Percentiles rank a stretch among this genome's conserved stretches.
phyloP scores from a whole-genome alignment of 2,797 vertebrate genomes.

The Acridotheres tristis region DNA sequence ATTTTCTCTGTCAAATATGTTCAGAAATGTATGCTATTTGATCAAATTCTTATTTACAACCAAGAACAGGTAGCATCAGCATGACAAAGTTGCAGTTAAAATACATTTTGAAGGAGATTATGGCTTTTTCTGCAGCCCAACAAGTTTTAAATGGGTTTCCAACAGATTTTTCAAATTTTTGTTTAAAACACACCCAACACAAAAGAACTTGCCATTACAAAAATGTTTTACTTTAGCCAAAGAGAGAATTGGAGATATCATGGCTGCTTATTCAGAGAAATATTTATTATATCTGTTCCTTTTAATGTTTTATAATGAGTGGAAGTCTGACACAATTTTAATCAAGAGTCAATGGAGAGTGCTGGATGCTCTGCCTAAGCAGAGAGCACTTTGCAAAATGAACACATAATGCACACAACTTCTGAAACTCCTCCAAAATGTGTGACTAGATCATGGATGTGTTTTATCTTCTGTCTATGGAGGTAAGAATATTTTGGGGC shows the following conservation, averaged over 20 bases:
- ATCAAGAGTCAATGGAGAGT: not conserved
- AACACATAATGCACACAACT: not conserved
- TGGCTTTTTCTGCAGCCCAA: not conserved
- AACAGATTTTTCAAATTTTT: not conserved
- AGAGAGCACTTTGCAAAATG: not conserved
- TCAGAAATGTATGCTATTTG: not conserved
- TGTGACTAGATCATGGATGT: not conserved
- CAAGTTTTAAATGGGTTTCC: not conserved
- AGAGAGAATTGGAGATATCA: not conserved
- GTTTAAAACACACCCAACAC: not conserved
- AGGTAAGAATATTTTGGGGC: not conserved
- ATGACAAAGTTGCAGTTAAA: not conserved
- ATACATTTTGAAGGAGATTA: not conserved
- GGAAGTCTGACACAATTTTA: not conserved
- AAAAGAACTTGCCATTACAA: not conserved
- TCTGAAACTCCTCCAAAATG: not conserved
- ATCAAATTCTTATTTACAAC: not conserved
- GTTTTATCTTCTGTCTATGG: not conserved
- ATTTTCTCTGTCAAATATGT: not conserved
- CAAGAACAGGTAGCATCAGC: rapidly evolving
- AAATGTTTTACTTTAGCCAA: not conserved
- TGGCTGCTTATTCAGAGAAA: not conserved
- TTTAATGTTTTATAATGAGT: not conserved
- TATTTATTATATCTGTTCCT: not conserved
- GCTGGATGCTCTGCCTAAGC: not conserved